These are phyloP conservation scores for Drosophila borealis DNA, from an alignment of 2,888 invertebrate genomes.

Conservation along the genomic window DNA sequence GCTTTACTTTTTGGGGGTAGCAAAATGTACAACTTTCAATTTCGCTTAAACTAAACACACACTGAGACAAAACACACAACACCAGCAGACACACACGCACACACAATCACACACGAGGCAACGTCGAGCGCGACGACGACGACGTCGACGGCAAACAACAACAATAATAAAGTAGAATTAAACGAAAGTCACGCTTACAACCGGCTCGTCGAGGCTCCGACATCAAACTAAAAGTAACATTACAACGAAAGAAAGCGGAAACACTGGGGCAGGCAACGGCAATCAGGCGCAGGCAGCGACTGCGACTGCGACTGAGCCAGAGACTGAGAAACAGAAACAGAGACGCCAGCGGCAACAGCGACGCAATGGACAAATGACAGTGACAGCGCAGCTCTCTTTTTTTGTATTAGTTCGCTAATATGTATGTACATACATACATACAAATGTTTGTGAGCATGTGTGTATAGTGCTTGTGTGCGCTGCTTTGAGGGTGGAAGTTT, in stretches of 20 bases:
- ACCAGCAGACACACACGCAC: constrained; percentile 22
- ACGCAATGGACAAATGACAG: constrained; percentile 72
- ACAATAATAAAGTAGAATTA: constrained; percentile 74
- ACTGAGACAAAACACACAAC: constrained; percentile 43
- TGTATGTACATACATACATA: constrained; percentile 40
- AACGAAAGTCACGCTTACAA: constrained; percentile 80
- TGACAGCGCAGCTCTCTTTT: constrained; percentile 71
- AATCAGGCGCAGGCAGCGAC: constrained; percentile 66
- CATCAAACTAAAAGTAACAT: constrained; percentile 81
- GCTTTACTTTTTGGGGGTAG: constrained; percentile 80
- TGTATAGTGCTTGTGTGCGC: constrained; percentile 50
- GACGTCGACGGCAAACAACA: constrained; percentile 55
- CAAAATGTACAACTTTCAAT: constrained; percentile 79
- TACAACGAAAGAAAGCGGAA: constrained; percentile 81
- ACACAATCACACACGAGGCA: constrained; percentile 50
- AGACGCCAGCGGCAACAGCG: constrained; percentile 57
- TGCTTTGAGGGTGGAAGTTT: constrained; percentile 80
- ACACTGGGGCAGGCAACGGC: constrained; percentile 78
- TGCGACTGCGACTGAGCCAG: constrained; percentile 41
- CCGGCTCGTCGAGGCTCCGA: constrained; percentile 79
- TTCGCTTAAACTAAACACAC: constrained; percentile 75
- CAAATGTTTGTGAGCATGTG: constrained; percentile 31
- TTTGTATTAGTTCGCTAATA: constrained; percentile 69
- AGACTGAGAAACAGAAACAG: constrained; percentile 26
- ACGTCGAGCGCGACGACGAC: constrained; percentile 49